Conservation (phyloP, 2,888 invertebrate genomes). For the Micropterix aruncella region DNA sequence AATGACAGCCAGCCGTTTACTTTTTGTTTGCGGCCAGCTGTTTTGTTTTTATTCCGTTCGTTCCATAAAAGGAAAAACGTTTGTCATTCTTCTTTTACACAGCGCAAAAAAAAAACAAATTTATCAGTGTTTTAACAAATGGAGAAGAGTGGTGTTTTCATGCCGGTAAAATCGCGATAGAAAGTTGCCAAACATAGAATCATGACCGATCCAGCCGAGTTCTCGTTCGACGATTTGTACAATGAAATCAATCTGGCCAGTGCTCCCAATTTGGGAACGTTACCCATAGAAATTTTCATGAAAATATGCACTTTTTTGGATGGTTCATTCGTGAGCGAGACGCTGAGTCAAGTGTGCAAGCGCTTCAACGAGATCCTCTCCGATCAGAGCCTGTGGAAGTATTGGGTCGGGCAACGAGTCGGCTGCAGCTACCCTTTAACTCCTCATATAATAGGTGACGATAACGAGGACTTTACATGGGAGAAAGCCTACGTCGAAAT, state of each 20-base stretch:
- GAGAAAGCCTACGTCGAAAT: constrained; percentile 43
- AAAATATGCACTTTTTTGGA: constrained; percentile 46
- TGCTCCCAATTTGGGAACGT: not conserved
- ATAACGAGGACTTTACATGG: constrained; percentile 34
- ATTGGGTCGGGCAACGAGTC: constrained; percentile 24
- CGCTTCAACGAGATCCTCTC: constrained; percentile 39
- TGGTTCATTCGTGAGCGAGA: constrained; percentile 36
- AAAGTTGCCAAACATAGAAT: too few relatives aligned
- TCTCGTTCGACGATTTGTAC: not conserved
- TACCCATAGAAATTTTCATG: constrained; percentile 32
- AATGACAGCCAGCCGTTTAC: too few relatives aligned
- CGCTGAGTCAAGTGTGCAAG: constrained; percentile 38
- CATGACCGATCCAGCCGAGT: not conserved
- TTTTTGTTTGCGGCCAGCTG: too few relatives aligned
- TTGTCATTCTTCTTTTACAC: too few relatives aligned
- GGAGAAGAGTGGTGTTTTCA: too few relatives aligned
- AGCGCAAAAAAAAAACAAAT: too few relatives aligned
- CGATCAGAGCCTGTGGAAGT: constrained; percentile 42
- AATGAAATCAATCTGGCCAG: not conserved
- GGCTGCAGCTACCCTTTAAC: constrained; percentile 23
- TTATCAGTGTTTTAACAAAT: too few relatives aligned
- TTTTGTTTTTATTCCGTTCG: too few relatives aligned
- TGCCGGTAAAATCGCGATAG: too few relatives aligned
- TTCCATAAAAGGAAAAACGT: too few relatives aligned
- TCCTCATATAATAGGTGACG: constrained; percentile 25